Evolutionary conservation across 2,797 vertebrate species (phyloP).

Genomic region (Lophotriccus pileatus): DNA sequence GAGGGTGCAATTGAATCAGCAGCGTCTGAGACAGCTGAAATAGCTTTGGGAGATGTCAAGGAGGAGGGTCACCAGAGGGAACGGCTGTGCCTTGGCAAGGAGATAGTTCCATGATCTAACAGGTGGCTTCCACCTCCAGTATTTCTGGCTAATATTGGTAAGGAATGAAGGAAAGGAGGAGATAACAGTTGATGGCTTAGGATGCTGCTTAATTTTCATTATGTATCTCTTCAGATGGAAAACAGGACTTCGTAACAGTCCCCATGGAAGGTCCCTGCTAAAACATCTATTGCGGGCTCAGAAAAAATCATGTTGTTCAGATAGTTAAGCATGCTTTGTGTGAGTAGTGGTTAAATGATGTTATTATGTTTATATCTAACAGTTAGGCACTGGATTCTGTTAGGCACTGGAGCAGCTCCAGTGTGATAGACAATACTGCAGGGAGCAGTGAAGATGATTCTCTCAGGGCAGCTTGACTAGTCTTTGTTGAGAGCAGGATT

Average conservation of each 20-base stretch:
- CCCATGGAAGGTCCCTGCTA: background rate
- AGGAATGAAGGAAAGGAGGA: background rate
- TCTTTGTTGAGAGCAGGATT: background rate
- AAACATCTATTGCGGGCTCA: constrained; percentile 15
- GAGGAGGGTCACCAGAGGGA: background rate
- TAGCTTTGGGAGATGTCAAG: background rate
- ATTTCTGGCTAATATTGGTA: background rate
- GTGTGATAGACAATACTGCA: background rate
- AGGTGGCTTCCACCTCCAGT: background rate
- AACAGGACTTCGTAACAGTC: background rate
- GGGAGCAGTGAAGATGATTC: background rate
- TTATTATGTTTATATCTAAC: background rate
- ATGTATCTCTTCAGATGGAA: background rate
- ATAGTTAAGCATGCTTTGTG: background rate
- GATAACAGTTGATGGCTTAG: background rate
- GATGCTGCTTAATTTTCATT: constrained; percentile 1
- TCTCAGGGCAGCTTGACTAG: background rate
- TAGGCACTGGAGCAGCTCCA: background rate
- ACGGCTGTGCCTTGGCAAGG: background rate
- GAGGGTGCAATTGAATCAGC: background rate
- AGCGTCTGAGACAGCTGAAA: background rate
- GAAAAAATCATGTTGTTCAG: constrained; percentile 30
- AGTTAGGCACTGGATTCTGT: background rate
- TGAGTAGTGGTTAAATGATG: background rate
- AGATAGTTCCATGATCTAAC: background rate